Evolutionary conservation across 2,113 vertebrate species (phyloP).

Genomic region (Henicopernis longicauda): DNA sequence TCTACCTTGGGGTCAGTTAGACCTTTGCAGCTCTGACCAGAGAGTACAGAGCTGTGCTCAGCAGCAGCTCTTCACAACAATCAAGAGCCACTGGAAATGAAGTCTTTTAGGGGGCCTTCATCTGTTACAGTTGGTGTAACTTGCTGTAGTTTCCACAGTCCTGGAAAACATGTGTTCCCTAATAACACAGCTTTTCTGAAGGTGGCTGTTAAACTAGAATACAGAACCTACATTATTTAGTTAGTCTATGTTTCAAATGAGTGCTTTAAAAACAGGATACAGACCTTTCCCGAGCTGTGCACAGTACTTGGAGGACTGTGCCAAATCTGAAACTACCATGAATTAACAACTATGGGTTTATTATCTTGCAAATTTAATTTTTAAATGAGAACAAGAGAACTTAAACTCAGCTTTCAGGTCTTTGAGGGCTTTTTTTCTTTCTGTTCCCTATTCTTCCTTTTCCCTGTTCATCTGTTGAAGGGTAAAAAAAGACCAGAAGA

Average conservation of each 20-base stretch:
- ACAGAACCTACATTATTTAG: neutral
- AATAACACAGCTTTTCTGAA: neutral
- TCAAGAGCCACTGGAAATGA: neutral
- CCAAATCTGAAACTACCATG: neutral
- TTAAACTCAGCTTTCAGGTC: neutral
- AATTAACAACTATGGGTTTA: neutral
- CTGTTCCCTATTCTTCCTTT: neutral
- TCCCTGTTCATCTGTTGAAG: neutral
- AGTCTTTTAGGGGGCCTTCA: neutral
- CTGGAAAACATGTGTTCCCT: neutral
- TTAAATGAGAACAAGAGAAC: neutral
- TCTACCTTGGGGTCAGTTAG: neutral
- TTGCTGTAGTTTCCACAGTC: neutral
- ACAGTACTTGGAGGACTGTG: neutral
- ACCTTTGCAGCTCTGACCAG: neutral
- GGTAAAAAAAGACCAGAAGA: neutral
- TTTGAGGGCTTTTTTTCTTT: neutral
- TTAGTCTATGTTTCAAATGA: neutral
- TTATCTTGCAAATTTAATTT: neutral
- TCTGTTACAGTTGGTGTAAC: neutral
- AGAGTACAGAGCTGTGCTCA: neutral
- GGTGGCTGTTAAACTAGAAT: neutral
- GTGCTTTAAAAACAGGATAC: neutral
- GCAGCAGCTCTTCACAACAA: neutral
- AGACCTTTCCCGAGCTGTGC: neutral